Percentiles rank a stretch among this genome's conserved stretches.
These are phyloP conservation scores for Threskiornis aethiopicus DNA, from an alignment of 2,797 vertebrate genomes.

Conservation along the genomic window DNA sequence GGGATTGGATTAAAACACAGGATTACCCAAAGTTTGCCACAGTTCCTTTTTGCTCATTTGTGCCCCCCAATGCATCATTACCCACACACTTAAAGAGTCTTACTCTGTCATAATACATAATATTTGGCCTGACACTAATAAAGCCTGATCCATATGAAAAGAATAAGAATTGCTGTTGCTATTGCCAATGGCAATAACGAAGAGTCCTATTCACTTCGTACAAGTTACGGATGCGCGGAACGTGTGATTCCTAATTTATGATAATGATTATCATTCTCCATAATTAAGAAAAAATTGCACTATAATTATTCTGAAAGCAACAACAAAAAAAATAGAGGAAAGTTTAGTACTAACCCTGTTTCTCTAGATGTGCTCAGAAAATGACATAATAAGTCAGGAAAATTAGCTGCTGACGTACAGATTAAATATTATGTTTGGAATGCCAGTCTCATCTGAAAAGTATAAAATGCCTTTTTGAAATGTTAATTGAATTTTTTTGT, in stretches of 20 bases:
- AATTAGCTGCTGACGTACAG: background rate
- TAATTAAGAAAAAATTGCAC: background rate
- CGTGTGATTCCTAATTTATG: background rate
- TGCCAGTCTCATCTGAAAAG: background rate
- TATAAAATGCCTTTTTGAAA: background rate
- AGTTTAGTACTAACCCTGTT: background rate
- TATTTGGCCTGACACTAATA: background rate
- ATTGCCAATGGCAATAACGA: background rate
- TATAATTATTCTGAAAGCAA: background rate
- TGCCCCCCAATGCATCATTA: background rate
- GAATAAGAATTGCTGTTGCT: background rate
- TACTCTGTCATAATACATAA: background rate
- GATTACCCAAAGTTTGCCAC: background rate
- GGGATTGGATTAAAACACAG: background rate
- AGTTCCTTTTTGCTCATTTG: background rate
- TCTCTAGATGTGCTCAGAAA: background rate
- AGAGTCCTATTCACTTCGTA: background rate
- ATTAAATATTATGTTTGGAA: background rate
- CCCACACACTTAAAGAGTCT: background rate
- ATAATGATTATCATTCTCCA: background rate
- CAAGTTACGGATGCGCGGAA: background rate
- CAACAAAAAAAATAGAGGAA: background rate
- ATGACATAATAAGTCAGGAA: background rate
- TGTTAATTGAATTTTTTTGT: background rate
- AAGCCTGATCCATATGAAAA: background rate